These are phyloP conservation scores for Apamea monoglypha DNA, from an alignment of 2,888 invertebrate genomes.

Conservation along the genomic window DNA sequence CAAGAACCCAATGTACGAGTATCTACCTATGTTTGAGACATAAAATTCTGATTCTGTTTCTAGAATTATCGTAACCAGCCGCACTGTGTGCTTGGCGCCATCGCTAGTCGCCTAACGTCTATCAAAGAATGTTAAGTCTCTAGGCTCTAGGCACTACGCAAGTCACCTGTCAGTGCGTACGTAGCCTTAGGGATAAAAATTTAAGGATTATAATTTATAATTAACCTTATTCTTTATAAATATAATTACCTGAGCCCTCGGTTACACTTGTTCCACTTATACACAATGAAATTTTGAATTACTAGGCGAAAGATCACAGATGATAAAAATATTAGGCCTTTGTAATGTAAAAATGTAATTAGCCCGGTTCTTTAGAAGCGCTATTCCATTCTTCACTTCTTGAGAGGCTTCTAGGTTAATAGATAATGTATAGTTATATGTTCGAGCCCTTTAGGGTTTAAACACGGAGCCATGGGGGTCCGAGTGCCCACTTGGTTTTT, in stretches of 20 bases:
- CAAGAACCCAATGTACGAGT: too few species aligned
- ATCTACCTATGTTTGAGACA: too few species aligned
- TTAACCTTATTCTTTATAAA: background rate
- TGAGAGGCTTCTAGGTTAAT: slow-evolving; percentile 18
- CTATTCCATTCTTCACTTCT: slow-evolving; percentile 7
- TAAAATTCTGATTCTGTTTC: too few species aligned
- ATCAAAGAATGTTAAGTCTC: too few species aligned
- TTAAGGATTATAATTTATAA: background rate
- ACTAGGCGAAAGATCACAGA: slow-evolving; percentile 7
- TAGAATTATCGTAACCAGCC: too few species aligned
- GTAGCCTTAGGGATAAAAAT: background rate
- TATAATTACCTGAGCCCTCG: background rate
- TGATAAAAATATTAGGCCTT: background rate
- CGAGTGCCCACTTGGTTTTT: too few species aligned
- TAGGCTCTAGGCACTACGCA: too few species aligned
- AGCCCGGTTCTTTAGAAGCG: background rate
- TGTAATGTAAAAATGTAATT: slow-evolving; percentile 1
- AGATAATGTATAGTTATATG: background rate
- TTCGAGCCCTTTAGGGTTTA: too few species aligned
- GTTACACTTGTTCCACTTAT: background rate
- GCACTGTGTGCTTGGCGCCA: too few species aligned
- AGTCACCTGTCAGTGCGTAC: too few species aligned
- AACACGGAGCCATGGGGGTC: too few species aligned
- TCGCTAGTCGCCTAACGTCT: too few species aligned
- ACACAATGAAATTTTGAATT: slow-evolving; percentile 9